Conservation (phyloP, 1,140 invertebrate genomes). For the Tribolium castaneum region DNA sequence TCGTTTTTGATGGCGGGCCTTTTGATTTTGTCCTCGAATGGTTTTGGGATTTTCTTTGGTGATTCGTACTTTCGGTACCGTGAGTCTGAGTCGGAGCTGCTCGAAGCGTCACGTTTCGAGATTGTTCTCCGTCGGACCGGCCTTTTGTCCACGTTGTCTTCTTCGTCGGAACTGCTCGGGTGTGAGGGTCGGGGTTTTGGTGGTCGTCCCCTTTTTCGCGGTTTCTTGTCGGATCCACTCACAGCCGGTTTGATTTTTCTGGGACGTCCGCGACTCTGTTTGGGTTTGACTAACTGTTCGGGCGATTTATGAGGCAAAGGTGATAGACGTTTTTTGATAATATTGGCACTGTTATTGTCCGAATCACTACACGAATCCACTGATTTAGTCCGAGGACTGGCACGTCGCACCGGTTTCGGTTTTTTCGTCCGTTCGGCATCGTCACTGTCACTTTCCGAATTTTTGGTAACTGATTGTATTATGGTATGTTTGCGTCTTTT, state of each 20-base stretch:
- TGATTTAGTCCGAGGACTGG: slow-evolving; percentile 58
- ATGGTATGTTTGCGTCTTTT: slow-evolving; percentile 47
- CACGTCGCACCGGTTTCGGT: slow-evolving; percentile 52
- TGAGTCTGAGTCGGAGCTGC: slow-evolving; percentile 52
- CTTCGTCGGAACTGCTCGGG: slow-evolving; percentile 59
- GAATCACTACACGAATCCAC: slow-evolving; percentile 56
- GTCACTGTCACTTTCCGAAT: slow-evolving; percentile 56
- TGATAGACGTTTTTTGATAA: slow-evolving; percentile 13
- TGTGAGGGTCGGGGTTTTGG: slow-evolving; percentile 46
- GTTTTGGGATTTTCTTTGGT: slow-evolving; percentile 20
- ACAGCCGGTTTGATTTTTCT: slow-evolving; percentile 63
- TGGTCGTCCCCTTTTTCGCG: slow-evolving; percentile 32
- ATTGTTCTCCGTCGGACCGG: slow-evolving; percentile 45
- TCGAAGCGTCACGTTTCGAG: slow-evolving; percentile 51
- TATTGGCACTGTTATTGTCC: slow-evolving; percentile 41
- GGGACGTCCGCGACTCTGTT: slow-evolving; percentile 57
- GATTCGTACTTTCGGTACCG: background rate
- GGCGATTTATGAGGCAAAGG: slow-evolving; percentile 14
- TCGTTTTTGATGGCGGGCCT: slow-evolving; percentile 39
- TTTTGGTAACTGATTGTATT: slow-evolving; percentile 46
- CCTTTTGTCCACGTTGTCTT: slow-evolving; percentile 46
- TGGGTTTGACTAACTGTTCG: slow-evolving; percentile 45
- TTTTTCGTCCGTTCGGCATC: slow-evolving; percentile 54
- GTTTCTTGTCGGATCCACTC: slow-evolving; percentile 1
- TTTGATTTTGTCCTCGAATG: slow-evolving; percentile 49